Evolutionary conservation across 2,888 invertebrate species (phyloP), one percentile per base, ranked within the genome.

Genomic region (Watsonalla binaria): DNA sequence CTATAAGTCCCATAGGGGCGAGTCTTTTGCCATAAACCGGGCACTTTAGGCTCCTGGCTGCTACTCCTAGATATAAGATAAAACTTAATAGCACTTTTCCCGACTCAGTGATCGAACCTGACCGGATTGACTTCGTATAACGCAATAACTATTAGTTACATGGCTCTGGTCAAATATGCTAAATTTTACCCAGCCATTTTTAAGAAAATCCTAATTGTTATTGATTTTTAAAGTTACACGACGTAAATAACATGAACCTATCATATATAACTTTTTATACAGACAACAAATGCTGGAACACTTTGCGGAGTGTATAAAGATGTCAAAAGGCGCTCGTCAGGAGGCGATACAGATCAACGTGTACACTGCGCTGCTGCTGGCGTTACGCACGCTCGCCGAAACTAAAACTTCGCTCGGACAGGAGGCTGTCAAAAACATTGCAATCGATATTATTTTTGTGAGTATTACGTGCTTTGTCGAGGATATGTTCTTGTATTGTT

Each of bases 271-370:
- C n/a, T 47, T 42, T 6, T 11, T 39, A 9, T 53, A 11, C 67
- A 91, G 91, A 51, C 93, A 98, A 54, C 99, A 99, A 91, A 98
- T 99, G 96, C 89, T 99, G 52, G 97, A 98, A 64, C 99, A 99
- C 79, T 99, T 99, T 78, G 94, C 94, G 24, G 99, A 99, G 78
- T 98, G 98, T 78, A 97, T 99, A 66, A 95, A 95, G 68, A 96
- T 97, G 77, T 97, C 98, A 0, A 98, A 98, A 77, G 97, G 97
- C 9, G 94, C 95, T 0, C 93, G 98, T 9, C 98, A 98, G 74
- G 98, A 99, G 80, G 98, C 98, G 0, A 96, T 96, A 14, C 98
- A 99, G 83, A 96, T 98, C 90, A 99, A 99, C 82, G 96, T 99
- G 52, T 97, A 98, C 80, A 97, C 98, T 0, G 98, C 99, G 0